phyloP scores from a whole-genome alignment of 2,113 vertebrate genomes.

The Orientallactaga bullata region DNA sequence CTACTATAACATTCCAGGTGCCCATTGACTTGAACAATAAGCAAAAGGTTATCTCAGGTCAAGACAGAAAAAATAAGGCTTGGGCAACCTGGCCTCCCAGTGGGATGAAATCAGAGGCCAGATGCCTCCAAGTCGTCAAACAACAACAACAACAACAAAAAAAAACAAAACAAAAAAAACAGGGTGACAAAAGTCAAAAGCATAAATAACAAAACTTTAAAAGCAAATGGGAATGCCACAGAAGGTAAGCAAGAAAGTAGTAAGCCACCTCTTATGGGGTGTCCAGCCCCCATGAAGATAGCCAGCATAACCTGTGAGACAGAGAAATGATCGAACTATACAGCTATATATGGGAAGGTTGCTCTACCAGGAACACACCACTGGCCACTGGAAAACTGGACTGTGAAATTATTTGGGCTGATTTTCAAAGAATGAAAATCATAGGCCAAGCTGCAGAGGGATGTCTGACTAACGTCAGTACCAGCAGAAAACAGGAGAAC shows the following conservation, averaged over 20 bases:
- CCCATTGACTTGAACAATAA: not conserved
- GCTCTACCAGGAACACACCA: not conserved
- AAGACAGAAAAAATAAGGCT: not conserved
- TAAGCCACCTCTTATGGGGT: not conserved
- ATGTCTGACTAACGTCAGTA: not conserved
- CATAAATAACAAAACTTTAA: not conserved
- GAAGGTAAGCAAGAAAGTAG: not conserved
- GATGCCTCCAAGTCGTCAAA: not conserved
- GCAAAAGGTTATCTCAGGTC: not conserved
- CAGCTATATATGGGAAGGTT: not conserved
- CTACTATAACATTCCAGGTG: not conserved
- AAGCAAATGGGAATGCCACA: not conserved
- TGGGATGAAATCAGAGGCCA: not conserved
- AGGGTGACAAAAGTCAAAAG: not conserved
- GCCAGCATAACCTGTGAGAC: not conserved
- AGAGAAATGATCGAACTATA: not conserved
- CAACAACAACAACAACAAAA: too few relatives aligned
- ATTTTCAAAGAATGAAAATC: constrained; percentile 42
- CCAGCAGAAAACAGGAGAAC: not conserved
- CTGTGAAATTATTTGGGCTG: not conserved
- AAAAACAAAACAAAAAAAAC: too few relatives aligned
- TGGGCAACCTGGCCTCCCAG: not conserved
- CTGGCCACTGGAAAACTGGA: not conserved
- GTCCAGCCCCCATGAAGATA: not conserved
- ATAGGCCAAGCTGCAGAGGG: not conserved